Evolutionary conservation across 64 coral and sea anemone genomes (phyloP), one percentile per base, ranked within the genome.

Genomic region (Pocillopora damicornis): DNA sequence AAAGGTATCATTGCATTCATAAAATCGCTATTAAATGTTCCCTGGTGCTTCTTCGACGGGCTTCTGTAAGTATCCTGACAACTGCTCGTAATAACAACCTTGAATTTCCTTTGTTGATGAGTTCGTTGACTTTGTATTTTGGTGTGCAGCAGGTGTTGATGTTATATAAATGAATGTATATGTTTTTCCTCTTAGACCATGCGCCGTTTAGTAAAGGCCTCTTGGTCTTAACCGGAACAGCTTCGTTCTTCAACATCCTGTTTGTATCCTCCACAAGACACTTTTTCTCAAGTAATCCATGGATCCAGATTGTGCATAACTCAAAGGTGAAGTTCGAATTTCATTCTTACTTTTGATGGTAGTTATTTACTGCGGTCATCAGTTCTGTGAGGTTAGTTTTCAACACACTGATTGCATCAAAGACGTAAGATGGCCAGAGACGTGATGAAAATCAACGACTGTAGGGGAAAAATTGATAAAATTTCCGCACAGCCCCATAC

Each of bases 151-250:
- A 51, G 42, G 42, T 51, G 42, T 51, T 51, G 42, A 51, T 51
- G 42, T 51, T 51, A 51, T 7, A 51, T 51, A 51, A 45, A 79
- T 79, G 34, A 17, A 79, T 78, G 34, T 18, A 37, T 8, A 56
- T 18, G 9, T 34, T n/a, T 15, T 82, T 35, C 26, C 45, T 89
- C 81, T 0, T 30, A 96, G 94, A 89, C 72, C 91, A 73, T 90
- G 74, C 91, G 18, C 91, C 91, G 64, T 69, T 96, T 17, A 96
- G 67, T 65, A 96, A 93, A 83, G 77, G 91, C 72, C 76, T 96
- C 75, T 63, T 96, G 61, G 76, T 90, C 13, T 75, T 96, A 35
- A 96, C 91, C 87, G 94, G 94, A 69, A 92, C 94, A 76, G 94
- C 91, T 6, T 96, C 94, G 16, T 73, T 96, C 13, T 35, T 96